Conservation (phyloP, 2,888 invertebrate genomes). For the Caenorhabditis japonica region DNA sequence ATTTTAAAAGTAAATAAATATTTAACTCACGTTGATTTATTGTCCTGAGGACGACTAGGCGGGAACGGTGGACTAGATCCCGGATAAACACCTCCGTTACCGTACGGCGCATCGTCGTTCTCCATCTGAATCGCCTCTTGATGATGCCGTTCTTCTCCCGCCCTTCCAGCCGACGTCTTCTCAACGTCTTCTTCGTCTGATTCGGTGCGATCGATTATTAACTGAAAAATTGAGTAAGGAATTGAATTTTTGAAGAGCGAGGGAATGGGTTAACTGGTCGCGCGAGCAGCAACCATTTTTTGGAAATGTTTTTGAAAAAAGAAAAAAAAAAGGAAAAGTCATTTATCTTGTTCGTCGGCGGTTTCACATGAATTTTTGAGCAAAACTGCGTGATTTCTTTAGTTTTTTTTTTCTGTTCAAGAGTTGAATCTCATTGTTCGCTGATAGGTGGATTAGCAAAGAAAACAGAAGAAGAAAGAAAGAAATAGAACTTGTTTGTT, state of each 20-base stretch:
- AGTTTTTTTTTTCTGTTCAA: too few species aligned
- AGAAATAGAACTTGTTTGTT: constrained; percentile 3
- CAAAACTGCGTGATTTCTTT: too few species aligned
- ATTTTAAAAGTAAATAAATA: too few species aligned
- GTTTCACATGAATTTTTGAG: constrained; percentile 24
- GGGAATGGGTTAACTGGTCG: not conserved
- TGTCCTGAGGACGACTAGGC: constrained; percentile 58
- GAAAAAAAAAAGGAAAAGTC: constrained; percentile 4
- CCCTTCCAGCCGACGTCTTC: constrained; percentile 14
- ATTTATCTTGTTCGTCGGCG: constrained; percentile 5
- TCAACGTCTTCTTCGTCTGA: constrained; percentile 64
- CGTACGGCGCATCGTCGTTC: constrained; percentile 44
- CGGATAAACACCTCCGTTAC: constrained; percentile 60
- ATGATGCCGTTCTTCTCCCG: constrained; percentile 12
- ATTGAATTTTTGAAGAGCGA: too few species aligned
- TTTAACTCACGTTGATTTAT: constrained; percentile 53
- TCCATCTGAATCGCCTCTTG: constrained; percentile 42
- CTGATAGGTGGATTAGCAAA: constrained; percentile 8
- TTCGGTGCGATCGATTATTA: constrained; percentile 62
- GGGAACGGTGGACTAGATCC: constrained; percentile 60
- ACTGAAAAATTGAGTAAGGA: constrained; percentile 42
- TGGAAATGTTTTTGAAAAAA: not conserved
- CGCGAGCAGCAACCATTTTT: not conserved
- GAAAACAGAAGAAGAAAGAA: not conserved
- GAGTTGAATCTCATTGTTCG: too few species aligned